Percentiles rank a stretch among this genome's conserved stretches.
Evolutionary conservation across 1,140 invertebrate genomes (phyloP).

Genomic region (Pectinophora gossypiella): DNA sequence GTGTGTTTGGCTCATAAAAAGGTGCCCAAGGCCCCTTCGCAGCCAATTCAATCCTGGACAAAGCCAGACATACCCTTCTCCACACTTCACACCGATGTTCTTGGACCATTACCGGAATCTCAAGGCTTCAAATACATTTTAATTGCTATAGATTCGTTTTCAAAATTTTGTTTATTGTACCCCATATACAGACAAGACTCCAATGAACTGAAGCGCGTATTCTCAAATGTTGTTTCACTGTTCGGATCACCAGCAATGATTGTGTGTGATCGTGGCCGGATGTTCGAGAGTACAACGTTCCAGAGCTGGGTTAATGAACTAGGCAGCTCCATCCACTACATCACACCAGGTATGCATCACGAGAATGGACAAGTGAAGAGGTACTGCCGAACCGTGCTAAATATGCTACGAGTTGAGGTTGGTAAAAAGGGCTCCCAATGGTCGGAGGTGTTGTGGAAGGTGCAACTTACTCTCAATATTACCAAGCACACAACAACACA

Average conservation of each 20-base stretch:
- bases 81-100: conserved; percentile 17
- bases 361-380: too few species aligned
- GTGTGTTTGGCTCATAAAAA: conserved; percentile 11
- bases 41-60: conserved; percentile 8
- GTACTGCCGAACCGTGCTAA: too few species aligned
- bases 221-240: conserved; percentile 9
- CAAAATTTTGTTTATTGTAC: conserved; percentile 5
- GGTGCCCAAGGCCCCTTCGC: not conserved
- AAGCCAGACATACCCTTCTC: conserved; percentile 17
- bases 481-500: too few species aligned
- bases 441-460: too few species aligned
- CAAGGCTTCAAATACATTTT: conserved; percentile 7
- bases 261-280: conserved; percentile 4
- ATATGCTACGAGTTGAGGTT: too few species aligned
- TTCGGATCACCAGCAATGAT: conserved; percentile 4
- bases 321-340: not conserved
- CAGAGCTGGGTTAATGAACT: not conserved
- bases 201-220: conserved; percentile 2
- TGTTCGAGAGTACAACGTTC: conserved; percentile 1
- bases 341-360: too few species aligned
- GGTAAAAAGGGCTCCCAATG: too few species aligned
- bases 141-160: conserved; percentile 15
- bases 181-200: conserved; percentile 2
- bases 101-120: conserved; percentile 15
- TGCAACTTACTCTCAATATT: too few species aligned